Conservation (phyloP, 2,888 invertebrate genomes). For the Malthinus flaveolus region DNA sequence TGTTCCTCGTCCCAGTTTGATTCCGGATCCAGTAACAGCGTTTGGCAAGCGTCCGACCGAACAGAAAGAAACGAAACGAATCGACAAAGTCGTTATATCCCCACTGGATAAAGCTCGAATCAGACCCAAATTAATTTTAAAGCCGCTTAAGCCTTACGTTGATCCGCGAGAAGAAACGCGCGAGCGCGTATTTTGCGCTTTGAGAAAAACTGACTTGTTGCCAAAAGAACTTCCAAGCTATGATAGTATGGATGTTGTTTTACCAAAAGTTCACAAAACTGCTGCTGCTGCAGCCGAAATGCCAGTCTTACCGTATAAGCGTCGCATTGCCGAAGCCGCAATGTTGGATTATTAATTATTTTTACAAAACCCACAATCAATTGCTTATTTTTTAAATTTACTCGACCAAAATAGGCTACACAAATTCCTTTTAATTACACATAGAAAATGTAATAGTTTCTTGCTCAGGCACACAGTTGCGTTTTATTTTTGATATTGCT, state of each 20-base stretch:
- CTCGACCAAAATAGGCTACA: neutral
- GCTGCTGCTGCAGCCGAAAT: slow-evolving; percentile 45
- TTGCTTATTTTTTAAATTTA: neutral
- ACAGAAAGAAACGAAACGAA: slow-evolving; percentile 35
- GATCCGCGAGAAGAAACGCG: slow-evolving; percentile 69
- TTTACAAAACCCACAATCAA: neutral
- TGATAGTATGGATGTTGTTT: slow-evolving; percentile 66
- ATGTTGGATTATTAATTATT: slow-evolving; percentile 12
- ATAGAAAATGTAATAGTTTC: slow-evolving; percentile 8
- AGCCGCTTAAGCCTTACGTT: slow-evolving; percentile 69
- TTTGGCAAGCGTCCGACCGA: slow-evolving; percentile 66
- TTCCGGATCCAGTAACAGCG: slow-evolving; percentile 83
- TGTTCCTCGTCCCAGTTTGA: slow-evolving; percentile 83
- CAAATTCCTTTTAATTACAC: neutral
- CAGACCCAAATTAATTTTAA: slow-evolving; percentile 61
- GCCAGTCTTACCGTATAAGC: slow-evolving; percentile 55
- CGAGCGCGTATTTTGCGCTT: slow-evolving; percentile 63
- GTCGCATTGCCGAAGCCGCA: slow-evolving; percentile 58
- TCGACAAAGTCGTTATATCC: slow-evolving; percentile 56
- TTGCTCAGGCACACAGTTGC: slow-evolving; percentile 18
- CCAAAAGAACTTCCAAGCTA: slow-evolving; percentile 37
- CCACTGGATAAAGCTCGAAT: slow-evolving; percentile 66
- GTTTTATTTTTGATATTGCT: slow-evolving; percentile 17
- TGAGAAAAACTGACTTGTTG: slow-evolving; percentile 63
- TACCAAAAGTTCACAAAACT: slow-evolving; percentile 64